phyloP scores from a whole-genome alignment of 2,888 invertebrate genomes.

The Sepiola atlantica region DNA sequence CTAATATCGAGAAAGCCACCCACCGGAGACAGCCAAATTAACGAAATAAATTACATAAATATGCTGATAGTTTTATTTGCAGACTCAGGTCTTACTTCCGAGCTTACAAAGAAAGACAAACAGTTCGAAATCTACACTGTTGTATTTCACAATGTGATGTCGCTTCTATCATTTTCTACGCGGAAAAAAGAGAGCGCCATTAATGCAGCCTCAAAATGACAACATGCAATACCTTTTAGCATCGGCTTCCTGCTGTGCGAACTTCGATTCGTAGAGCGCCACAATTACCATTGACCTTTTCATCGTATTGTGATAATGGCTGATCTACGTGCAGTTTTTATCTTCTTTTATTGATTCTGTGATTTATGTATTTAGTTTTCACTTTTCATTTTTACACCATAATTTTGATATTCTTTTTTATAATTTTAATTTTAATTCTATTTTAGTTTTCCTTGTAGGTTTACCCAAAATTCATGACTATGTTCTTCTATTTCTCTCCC shows the following conservation, averaged over 20 bases:
- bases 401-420: too few relatives aligned
- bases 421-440: too few relatives aligned
- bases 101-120: not conserved
- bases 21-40: not conserved
- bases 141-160: not conserved
- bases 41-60: not conserved
- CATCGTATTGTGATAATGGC: not conserved
- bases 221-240: not conserved
- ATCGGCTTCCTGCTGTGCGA: not conserved
- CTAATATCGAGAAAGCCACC: not conserved
- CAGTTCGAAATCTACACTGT: not conserved
- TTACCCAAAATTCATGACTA: too few relatives aligned
- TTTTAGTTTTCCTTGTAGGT: too few relatives aligned
- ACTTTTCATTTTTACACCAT: too few relatives aligned
- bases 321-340: not conserved
- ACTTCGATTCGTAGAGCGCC: conserved; percentile 32
- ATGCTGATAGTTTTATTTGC: not conserved
- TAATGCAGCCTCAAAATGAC: not conserved
- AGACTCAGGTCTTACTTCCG: not conserved
- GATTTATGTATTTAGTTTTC: too few relatives aligned
- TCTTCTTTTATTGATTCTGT: not conserved
- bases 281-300: not conserved
- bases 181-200: not conserved
- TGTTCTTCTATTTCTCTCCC: too few relatives aligned
- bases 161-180: not conserved